These are phyloP conservation scores for Pecten maximus DNA, from an alignment of 2,888 invertebrate genomes.

Conservation along the genomic window DNA sequence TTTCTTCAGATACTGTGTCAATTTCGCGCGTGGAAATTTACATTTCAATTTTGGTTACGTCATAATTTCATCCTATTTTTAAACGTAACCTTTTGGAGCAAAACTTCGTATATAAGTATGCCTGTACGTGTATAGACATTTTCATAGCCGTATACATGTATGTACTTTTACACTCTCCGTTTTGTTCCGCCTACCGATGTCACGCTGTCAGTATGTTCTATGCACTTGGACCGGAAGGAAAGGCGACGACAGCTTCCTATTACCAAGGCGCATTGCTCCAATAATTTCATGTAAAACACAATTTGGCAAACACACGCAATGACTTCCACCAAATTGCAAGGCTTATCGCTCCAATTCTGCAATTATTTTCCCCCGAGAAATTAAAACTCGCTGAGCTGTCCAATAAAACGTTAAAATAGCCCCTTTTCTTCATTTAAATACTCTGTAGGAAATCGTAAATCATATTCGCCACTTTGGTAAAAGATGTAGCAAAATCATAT, in stretches of 20 bases:
- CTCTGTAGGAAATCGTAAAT: constrained; percentile 4
- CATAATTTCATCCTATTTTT: no score
- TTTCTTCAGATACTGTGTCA: no score
- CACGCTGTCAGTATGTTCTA: neutral
- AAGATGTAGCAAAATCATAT: neutral
- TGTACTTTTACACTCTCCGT: no score
- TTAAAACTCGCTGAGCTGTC: constrained; percentile 13
- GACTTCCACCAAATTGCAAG: neutral
- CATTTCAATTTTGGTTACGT: no score
- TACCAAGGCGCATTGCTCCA: neutral
- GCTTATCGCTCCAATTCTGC: neutral
- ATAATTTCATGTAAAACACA: constrained; percentile 24
- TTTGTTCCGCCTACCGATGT: no score
- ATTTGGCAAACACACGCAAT: constrained; percentile 29
- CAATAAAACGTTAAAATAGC: constrained; percentile 20
- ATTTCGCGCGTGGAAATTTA: no score
- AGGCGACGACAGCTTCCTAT: neutral
- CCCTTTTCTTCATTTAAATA: neutral
- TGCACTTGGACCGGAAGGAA: neutral
- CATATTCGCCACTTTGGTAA: neutral
- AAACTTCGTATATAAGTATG: no score
- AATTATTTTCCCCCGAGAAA: constrained; percentile 23
- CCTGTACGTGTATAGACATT: no score
- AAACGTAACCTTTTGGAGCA: no score
- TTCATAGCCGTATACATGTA: no score